Conservation (phyloP, 37 sponge, comb jelly and placozoan genomes). For the Ephydatia muelleri region DNA sequence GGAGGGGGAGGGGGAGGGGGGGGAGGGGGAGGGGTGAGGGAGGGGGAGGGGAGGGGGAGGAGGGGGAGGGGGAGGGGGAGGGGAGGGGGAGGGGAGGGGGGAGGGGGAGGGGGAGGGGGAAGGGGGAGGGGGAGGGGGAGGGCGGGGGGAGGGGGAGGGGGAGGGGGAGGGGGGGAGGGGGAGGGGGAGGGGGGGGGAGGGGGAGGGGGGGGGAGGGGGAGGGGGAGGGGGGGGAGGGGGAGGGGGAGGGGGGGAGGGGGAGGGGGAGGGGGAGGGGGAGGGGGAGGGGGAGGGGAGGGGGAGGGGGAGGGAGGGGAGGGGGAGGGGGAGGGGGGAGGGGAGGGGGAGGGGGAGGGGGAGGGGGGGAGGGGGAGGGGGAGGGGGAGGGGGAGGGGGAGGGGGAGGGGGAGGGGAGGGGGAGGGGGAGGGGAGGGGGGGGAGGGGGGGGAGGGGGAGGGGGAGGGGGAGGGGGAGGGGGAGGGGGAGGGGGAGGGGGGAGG, state of each 20-base stretch:
- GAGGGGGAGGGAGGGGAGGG: neutral
- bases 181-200: too few relatives aligned
- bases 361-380: constrained; percentile 4
- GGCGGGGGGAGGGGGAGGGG: neutral
- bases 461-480: neutral
- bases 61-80: constrained; percentile 5
- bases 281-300: neutral
- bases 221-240: neutral
- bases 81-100: neutral
- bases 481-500: neutral
- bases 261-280: neutral
- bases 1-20: neutral
- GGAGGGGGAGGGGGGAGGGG: constrained; percentile 3
- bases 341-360: neutral
- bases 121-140: neutral
- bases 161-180: neutral
- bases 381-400: constrained; percentile 2
- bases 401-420: neutral
- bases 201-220: too few relatives aligned
- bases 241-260: neutral
- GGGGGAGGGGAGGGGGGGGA: constrained; percentile 3
- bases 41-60: constrained; percentile 4
- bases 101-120: neutral
- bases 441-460: neutral
- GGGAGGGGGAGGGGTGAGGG: neutral